Evolutionary conservation across 2,113 vertebrate species (phyloP).

Genomic region (Neotragus moschatus): DNA sequence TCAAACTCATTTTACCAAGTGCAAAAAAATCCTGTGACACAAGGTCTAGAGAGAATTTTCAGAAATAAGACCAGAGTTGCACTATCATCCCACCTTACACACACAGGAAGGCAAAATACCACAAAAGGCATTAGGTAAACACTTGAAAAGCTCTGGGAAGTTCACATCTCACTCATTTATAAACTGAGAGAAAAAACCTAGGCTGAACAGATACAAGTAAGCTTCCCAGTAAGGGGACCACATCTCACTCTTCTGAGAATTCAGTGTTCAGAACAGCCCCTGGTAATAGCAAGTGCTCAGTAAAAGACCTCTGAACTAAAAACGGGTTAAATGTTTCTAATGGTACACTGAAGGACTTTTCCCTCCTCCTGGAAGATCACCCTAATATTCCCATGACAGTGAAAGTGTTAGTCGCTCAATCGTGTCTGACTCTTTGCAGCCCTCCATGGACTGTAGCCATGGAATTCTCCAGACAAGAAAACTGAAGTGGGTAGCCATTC

Average conservation of each 20-base stretch:
- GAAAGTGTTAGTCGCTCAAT: neutral
- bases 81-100: neutral
- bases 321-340: neutral
- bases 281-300: neutral
- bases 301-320: neutral
- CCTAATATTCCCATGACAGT: neutral
- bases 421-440: neutral
- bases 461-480: neutral
- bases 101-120: neutral
- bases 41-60: neutral
- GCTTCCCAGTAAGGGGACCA: neutral
- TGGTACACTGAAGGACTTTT: neutral
- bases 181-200: neutral
- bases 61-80: neutral
- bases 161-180: neutral
- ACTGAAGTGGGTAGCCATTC: neutral
- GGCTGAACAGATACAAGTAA: neutral
- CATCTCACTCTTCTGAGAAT: neutral
- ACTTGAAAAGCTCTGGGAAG: conserved; percentile 3
- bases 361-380: neutral
- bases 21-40: neutral
- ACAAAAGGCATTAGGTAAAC: neutral
- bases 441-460: neutral
- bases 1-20: neutral
- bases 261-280: neutral